Evolutionary conservation across 2,888 invertebrate genomes (phyloP).

Genomic region (Pheosia tremula): DNA sequence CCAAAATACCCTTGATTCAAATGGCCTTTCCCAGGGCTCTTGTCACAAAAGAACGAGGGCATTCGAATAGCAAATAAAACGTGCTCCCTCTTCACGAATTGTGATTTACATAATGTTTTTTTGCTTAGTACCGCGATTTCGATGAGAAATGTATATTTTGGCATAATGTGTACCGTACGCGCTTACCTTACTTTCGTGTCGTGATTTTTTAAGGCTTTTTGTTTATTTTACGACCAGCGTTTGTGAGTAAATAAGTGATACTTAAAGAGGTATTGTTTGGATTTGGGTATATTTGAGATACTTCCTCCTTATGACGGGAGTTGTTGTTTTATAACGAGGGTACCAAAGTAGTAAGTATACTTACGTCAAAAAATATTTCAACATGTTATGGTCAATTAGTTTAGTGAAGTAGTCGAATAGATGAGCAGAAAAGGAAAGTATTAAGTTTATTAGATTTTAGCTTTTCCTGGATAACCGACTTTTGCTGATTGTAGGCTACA

Average conservation of each 20-base stretch:
- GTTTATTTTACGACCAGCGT: not conserved
- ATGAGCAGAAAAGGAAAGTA: too few relatives aligned
- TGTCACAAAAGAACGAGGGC: constrained; percentile 63
- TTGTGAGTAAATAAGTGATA: not conserved
- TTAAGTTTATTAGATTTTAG: not conserved
- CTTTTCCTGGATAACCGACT: not conserved
- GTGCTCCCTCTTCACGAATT: constrained; percentile 58
- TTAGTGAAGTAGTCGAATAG: too few relatives aligned
- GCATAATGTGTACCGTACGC: constrained; percentile 30
- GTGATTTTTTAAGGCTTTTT: constrained; percentile 9
- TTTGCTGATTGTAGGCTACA: not conserved
- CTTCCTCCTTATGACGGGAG: too few relatives aligned
- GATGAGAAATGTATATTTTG: constrained; percentile 43
- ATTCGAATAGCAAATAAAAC: constrained; percentile 65
- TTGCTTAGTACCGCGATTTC: constrained; percentile 41
- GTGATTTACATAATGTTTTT: constrained; percentile 61
- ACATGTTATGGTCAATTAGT: too few relatives aligned
- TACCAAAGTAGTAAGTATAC: too few relatives aligned
- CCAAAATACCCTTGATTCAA: constrained; percentile 66
- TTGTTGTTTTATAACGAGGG: too few relatives aligned
- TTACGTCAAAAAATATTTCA: too few relatives aligned
- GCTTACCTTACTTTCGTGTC: constrained; percentile 27
- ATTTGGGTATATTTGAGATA: not conserved
- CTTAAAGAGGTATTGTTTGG: not conserved
- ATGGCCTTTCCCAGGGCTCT: constrained; percentile 58